Evolutionary conservation across 2,797 vertebrate species (phyloP), one percentile per base, ranked within the genome.

Genomic region (Eospalax fontanierii): DNA sequence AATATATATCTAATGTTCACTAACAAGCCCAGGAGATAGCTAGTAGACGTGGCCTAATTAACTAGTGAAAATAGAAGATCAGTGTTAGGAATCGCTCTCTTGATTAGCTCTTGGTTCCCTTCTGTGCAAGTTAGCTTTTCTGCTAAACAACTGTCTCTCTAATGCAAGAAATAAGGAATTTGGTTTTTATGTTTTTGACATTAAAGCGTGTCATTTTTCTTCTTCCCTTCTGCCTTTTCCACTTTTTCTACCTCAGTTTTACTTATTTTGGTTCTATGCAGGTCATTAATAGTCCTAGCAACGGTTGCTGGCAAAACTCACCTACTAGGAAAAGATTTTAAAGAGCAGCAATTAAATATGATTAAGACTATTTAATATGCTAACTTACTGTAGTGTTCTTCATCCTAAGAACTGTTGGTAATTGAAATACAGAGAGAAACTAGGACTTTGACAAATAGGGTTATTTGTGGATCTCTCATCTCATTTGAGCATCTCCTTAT

Each of bases 161-260:
- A n/a, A 76, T 88, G n/a, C 21, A 8, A 82, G 43, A 93, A 84
- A 43, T 57, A 80, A 89, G 15, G 33, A 86, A 80, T 10, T 43
- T 38, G 50, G 35, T n/a, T 82, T 89, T 75, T 81, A 19, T 66
- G 46, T 7, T 70, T 95, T 92, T 28, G 82, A 66, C 26, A 35
- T 33, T 46, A 63, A 80, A 14, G 6, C 15, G 1, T 6, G 30
- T 43, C 28, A 61, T 78, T 93, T 86, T 54, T n/a, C 78, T 79
- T n/a, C 46, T 70, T 24, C 8, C 87, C 26, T 89, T 46, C 74
- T 86, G 30, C 28, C 43, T 28, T 18, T 54, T 21, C 14, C 24
- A 43, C 6, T 30, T 92, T 78, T 81, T 71, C n/a, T 35, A 1
- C 15, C 15, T 81, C 15, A 54, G 22, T 15, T 86, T 78, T 40